Base-by-base conservation (phyloP, 2,797 vertebrate species). In the Buphagus erythrorhynchus region DNA sequence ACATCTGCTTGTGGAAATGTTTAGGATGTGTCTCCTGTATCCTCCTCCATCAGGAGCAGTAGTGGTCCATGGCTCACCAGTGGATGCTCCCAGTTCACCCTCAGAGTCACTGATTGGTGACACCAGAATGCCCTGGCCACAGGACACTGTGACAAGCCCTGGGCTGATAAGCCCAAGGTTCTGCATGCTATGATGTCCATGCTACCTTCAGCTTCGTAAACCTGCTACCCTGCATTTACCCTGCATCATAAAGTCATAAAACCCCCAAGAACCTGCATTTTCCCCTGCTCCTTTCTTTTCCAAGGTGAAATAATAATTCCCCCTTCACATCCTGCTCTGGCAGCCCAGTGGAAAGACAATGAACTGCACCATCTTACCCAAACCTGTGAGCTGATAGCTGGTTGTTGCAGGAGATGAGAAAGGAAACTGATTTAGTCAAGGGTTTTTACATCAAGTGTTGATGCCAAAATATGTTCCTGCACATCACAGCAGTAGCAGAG, bases 121-220 rank as follows among this genome's bases (percentile, higher is more conserved):
- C 48, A 59, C 35, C 2, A 4, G 26, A 62, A 45, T 5, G 3
- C 19, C 36, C 24, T 8, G 2, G 10, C 16, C 2, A 1, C 21
- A 36, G 63, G 46, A 49, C 25, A 24, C 0, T 0, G 29, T 31
- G 67, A 42, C 10, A 7, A 69, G 29, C 55, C 8, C n/a, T 3
- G 2, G 45, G 43, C 59, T 84, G 59, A 35, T 0, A 0, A 77
- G 14, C 31, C 38, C 2, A 1, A 11, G 29, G 36, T 6, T 31
- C 42, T 68, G 13, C 6, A 4, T 6, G 1, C 17, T 9, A 7
- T 0, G 0, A 40, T 17, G 15, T 48, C 63, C 5, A 2, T 0
- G 0, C 31, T 51, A 63, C 31, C 15, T 80, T 94, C 40, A 58
- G 59, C 46, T 40, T 25, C 31, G 20, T 28, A 66, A 86, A 63